These are phyloP conservation scores for Harpagoxenus sublaevis DNA, from an alignment of 2,888 invertebrate genomes.

Conservation along the genomic window DNA sequence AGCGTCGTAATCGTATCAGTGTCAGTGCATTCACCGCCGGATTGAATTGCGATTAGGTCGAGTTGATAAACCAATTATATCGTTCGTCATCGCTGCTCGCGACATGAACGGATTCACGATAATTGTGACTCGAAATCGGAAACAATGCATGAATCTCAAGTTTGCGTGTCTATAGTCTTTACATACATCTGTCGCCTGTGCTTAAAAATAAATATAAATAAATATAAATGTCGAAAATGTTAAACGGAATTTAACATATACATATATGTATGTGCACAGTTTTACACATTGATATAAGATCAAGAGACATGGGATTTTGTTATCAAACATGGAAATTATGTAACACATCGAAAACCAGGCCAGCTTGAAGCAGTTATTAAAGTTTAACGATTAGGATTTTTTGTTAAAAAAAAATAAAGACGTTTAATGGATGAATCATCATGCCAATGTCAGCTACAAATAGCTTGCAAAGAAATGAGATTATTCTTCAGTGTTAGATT, in stretches of 20 bases:
- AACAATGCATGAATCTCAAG: not conserved
- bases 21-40: slow-evolving; percentile 31
- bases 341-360: too few relatives aligned
- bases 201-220: not conserved
- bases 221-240: not conserved
- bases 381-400: too few relatives aligned
- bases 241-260: not conserved
- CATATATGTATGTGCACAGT: not conserved
- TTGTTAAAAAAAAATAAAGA: too few relatives aligned
- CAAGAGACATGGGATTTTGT: not conserved
- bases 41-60: slow-evolving; percentile 45
- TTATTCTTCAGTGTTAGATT: not conserved
- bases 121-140: not conserved
- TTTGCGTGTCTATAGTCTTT: not conserved
- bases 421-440: not conserved
- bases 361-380: too few relatives aligned
- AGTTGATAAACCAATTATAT: slow-evolving; percentile 45
- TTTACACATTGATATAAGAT: not conserved
- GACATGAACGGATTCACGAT: not conserved
- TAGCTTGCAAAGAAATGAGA: not conserved
- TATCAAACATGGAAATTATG: too few relatives aligned
- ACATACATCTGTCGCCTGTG: not conserved
- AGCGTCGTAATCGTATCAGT: slow-evolving; percentile 40
- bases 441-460: not conserved
- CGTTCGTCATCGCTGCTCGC: slow-evolving; percentile 15